Base-by-base conservation (phyloP, 2,888 invertebrate genomes). In the Ormyrus nitidulus region DNA sequence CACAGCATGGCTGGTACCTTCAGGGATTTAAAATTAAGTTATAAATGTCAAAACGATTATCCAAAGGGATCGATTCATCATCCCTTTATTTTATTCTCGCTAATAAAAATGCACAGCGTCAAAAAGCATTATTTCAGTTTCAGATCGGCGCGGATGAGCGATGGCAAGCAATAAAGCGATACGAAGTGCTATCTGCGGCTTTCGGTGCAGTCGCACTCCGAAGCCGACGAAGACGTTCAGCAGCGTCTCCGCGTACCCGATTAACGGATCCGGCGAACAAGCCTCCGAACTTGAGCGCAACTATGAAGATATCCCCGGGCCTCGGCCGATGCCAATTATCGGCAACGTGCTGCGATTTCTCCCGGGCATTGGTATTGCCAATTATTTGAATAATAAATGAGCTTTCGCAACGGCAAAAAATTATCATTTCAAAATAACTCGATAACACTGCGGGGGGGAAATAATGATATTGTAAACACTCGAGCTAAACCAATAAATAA, bases 231-330 rank as follows among this genome's bases (percentile, higher is more conserved):
- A 69, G 13, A 56, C n/a, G 4, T 46, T 34, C 7, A 1, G 13
- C 34, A 59, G 51, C 71, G 58, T 70, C 48, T 13, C 58, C 3
- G 13, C 19, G 5, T 13, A 49, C 10, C 10, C 48, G 7, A 51
- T 59, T 19, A 61, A 61, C 7, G 51, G 61, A 0, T 3, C 59
- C 7, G 61, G 61, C 10, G 1, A 9, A 9, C 34, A 51, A 8
- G 19, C 8, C 34, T 61, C 49, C 49, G 49, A 61, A n/a, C 5
- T 5, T 7, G 71, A 48, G 8, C 48, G 10, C 7, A 83, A 91
- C 69, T 91, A 89, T 88, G 85, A 86, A 58, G 91, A 92, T 0
- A 91, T 93, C 2, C 92, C 92, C 0, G 92, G 92, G 0, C 92
- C 92, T 0, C 86, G 89, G 5, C 84, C 90, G 0, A 74, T 91